Percentiles rank a stretch among this genome's conserved stretches.
These are phyloP conservation scores for Azemiops feae DNA, from an alignment of 2,113 vertebrate species.

Conservation along the genomic window DNA sequence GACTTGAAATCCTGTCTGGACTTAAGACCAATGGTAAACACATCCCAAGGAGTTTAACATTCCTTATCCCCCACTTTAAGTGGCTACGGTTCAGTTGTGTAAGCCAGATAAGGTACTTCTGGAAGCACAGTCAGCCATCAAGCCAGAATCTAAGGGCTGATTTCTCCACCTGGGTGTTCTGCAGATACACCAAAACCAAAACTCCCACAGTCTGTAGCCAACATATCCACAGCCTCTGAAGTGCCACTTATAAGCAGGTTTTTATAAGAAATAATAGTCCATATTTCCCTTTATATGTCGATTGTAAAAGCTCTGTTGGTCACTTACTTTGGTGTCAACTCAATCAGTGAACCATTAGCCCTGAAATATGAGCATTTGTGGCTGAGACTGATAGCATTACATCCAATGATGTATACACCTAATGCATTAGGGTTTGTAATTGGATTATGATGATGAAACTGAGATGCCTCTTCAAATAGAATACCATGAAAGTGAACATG, in stretches of 20 bases:
- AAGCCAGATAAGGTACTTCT: not conserved
- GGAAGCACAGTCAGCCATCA: not conserved
- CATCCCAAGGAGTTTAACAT: not conserved
- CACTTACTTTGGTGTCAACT: not conserved
- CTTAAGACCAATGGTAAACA: not conserved
- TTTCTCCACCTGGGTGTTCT: not conserved
- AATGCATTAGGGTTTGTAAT: not conserved
- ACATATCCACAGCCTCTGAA: not conserved
- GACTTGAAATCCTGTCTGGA: not conserved
- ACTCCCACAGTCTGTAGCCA: not conserved
- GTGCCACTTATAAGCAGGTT: not conserved
- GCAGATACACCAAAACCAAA: not conserved
- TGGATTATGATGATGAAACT: not conserved
- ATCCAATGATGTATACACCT: not conserved
- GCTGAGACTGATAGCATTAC: too few relatives aligned
- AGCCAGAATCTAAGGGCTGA: not conserved
- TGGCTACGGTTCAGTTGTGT: not conserved
- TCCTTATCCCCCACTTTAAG: not conserved
- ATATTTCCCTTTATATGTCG: not conserved
- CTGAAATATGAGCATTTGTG: not conserved
- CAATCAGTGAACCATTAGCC: not conserved
- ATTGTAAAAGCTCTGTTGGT: too few relatives aligned
- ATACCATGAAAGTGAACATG: not conserved
- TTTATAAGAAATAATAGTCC: not conserved
- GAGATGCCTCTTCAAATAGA: not conserved